Evolutionary conservation across 2,113 vertebrate species (phyloP).

Genomic region (Calidris pugnax): DNA sequence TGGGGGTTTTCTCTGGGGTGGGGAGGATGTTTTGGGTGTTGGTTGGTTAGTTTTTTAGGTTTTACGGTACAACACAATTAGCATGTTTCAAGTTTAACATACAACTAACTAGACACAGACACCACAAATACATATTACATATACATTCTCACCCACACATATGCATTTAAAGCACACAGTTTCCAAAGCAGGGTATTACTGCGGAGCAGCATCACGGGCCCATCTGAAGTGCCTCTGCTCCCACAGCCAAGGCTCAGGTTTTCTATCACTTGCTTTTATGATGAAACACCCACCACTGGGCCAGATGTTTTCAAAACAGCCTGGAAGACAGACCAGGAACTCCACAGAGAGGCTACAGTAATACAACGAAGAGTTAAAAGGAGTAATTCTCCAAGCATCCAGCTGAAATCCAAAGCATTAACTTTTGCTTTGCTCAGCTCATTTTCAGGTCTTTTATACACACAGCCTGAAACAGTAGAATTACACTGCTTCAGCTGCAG

Average conservation of each 20-base stretch:
- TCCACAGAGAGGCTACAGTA: neutral
- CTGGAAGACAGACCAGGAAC: neutral
- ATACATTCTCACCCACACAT: constrained; percentile 15
- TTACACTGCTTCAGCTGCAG: neutral
- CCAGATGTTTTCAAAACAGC: neutral
- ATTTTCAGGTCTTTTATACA: neutral
- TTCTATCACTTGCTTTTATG: neutral
- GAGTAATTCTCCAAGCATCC: neutral
- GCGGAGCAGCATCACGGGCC: neutral
- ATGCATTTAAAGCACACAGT: neutral
- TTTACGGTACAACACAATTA: neutral
- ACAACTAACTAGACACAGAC: constrained; percentile 14
- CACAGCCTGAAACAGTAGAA: neutral
- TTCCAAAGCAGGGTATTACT: neutral
- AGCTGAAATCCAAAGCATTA: neutral
- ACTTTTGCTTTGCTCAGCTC: neutral
- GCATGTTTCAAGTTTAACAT: neutral
- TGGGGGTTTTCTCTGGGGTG: fast-evolving
- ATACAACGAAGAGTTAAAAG: neutral
- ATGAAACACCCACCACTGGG: neutral
- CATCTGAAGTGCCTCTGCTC: neutral
- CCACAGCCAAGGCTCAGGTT: neutral
- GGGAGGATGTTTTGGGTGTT: neutral
- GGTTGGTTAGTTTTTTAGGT: neutral
- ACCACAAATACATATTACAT: neutral